phyloP scores from a whole-genome alignment of 2,113 vertebrate genomes.

The Limnothrissa miodon region DNA sequence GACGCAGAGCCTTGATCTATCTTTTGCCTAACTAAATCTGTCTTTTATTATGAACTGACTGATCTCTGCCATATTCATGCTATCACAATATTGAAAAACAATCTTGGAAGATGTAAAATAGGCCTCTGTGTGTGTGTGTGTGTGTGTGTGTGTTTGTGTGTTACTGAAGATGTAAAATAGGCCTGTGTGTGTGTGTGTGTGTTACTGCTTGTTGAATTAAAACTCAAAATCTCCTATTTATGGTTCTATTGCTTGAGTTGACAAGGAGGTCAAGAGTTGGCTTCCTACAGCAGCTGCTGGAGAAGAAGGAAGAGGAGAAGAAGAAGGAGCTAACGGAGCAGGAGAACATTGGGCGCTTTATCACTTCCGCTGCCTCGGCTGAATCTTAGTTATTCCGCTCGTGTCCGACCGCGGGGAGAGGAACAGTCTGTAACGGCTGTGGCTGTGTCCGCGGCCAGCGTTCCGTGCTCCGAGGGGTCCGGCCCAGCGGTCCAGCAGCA shows the following conservation, averaged over 20 bases:
- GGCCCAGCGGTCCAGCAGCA: conserved; percentile 14
- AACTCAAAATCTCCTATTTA: not conserved
- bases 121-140: not conserved
- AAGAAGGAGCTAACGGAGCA: not conserved
- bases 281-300: not conserved
- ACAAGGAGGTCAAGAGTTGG: not conserved
- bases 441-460: conserved; percentile 4
- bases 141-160: not conserved
- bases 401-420: not conserved
- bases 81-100: not conserved
- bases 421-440: conserved; percentile 7
- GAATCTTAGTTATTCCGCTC: not conserved
- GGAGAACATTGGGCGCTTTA: not conserved
- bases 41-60: not conserved
- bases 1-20: no score
- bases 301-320: not conserved
- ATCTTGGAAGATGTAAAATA: not conserved
- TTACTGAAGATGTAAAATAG: no score
- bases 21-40: not conserved
- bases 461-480: not conserved
- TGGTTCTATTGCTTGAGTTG: not conserved
- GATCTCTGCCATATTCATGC: not conserved
- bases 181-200: not conserved
- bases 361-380: not conserved
- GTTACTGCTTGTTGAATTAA: not conserved